Conservation (phyloP, 2,797 vertebrate species). For the Liparis tanakae region DNA sequence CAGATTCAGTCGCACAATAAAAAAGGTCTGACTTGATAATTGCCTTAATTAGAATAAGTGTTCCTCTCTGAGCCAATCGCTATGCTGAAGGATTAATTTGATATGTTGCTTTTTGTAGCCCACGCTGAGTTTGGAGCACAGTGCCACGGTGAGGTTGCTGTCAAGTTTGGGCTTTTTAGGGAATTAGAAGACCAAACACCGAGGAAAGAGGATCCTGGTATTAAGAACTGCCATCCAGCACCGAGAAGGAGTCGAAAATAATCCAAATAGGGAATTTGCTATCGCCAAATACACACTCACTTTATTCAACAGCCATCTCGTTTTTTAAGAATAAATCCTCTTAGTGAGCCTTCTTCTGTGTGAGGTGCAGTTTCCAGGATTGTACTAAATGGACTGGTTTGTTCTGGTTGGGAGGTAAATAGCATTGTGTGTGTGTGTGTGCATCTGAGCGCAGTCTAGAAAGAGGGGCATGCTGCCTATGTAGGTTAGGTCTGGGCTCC, state of each 20-base stretch:
- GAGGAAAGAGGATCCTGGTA: slow-evolving; percentile 72
- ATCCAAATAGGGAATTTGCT: slow-evolving; percentile 77
- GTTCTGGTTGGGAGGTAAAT: slow-evolving; percentile 64
- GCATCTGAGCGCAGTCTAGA: slow-evolving; percentile 35
- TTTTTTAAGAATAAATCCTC: slow-evolving; percentile 80
- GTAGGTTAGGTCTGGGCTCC: slow-evolving; percentile 74
- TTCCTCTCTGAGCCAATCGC: slow-evolving; percentile 48
- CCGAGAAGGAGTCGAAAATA: slow-evolving; percentile 67
- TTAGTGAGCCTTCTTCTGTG: slow-evolving; percentile 73
- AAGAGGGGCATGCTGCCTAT: slow-evolving; percentile 63
- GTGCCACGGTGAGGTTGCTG: slow-evolving; percentile 49
- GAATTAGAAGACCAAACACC: slow-evolving; percentile 67
- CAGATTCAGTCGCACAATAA: slow-evolving; percentile 28
- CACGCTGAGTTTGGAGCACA: slow-evolving; percentile 29
- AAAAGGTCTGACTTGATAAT: slow-evolving; percentile 48
- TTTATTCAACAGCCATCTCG: slow-evolving; percentile 71
- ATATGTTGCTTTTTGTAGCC: slow-evolving; percentile 51
- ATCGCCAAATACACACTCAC: slow-evolving; percentile 69
- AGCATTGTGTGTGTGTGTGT: slow-evolving; percentile 31
- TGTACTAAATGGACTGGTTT: slow-evolving; percentile 67
- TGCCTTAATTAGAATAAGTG: slow-evolving; percentile 56
- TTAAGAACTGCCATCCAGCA: slow-evolving; percentile 71
- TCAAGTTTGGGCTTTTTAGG: slow-evolving; percentile 66
- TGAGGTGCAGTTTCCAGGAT: slow-evolving; percentile 77
- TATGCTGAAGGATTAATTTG: slow-evolving; percentile 34